These are phyloP conservation scores for Colossoma macropomum DNA, from an alignment of 2,113 vertebrate species.

Conservation along the genomic window DNA sequence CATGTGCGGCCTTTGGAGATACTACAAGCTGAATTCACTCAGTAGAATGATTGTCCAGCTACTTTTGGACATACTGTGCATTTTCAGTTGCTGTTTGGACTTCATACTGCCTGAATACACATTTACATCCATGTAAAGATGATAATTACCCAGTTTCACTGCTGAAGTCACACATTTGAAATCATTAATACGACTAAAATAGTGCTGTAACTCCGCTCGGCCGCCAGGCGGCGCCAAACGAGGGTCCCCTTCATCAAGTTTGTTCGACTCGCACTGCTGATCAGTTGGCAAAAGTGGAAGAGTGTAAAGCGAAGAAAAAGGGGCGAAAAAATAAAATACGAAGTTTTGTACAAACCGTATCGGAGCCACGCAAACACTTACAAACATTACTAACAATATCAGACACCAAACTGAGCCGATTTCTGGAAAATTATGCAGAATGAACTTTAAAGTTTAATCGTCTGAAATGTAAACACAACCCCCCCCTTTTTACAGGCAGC, in stretches of 20 bases:
- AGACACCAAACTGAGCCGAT: too few species aligned
- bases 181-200: not conserved
- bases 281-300: constrained; percentile 48
- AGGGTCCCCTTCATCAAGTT: constrained; percentile 29
- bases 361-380: not conserved
- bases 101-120: too few species aligned
- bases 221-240: not conserved
- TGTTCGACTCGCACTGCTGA: constrained; percentile 49
- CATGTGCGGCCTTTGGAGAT: too few species aligned
- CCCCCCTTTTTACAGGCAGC: not conserved
- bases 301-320: not conserved
- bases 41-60: too few species aligned
- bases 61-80: too few species aligned
- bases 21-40: too few species aligned
- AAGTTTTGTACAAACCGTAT: not conserved
- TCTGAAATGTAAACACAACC: not conserved
- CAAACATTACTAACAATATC: not conserved
- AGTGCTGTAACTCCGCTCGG: not conserved
- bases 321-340: not conserved
- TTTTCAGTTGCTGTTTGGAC: too few species aligned
- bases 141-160: too few species aligned
- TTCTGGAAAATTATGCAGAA: not conserved
- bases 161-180: not conserved
- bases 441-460: not conserved
- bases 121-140: too few species aligned